Conservation (phyloP, 2,113 vertebrate genomes). For the Setophaga coronata region DNA sequence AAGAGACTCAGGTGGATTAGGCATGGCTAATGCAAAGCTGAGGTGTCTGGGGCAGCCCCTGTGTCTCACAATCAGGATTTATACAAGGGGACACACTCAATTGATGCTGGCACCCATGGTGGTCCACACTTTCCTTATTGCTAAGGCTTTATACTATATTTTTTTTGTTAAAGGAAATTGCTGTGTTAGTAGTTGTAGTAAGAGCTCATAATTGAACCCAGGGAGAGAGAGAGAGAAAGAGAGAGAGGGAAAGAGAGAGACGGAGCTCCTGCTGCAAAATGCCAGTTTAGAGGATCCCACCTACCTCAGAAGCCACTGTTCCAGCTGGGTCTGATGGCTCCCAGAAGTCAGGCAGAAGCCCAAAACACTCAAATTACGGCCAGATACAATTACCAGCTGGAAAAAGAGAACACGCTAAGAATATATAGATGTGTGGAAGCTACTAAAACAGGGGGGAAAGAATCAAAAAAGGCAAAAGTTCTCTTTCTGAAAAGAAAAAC, state of each 20-base stretch:
- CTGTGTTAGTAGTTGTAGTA: neutral
- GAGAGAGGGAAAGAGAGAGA: no score
- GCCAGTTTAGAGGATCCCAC: neutral
- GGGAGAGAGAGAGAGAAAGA: neutral
- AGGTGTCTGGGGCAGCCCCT: neutral
- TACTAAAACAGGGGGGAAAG: neutral
- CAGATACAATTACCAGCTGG: neutral
- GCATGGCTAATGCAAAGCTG: neutral
- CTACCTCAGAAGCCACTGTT: neutral
- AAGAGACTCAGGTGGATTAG: neutral
- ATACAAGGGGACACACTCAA: neutral
- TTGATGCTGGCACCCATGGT: neutral
- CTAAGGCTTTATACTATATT: neutral
- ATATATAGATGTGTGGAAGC: neutral
- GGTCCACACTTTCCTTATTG: neutral
- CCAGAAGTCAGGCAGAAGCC: conserved; percentile 1
- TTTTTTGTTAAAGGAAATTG: neutral
- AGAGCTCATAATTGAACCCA: neutral
- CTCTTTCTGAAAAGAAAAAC: neutral
- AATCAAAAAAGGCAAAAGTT: neutral
- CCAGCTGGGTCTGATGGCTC: neutral
- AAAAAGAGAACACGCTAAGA: neutral
- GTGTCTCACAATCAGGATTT: neutral
- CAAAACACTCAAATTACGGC: neutral
- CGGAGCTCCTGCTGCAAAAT: neutral